Conservation (phyloP, 2,113 vertebrate species). For the Sinocyclocheilus grahami region DNA sequence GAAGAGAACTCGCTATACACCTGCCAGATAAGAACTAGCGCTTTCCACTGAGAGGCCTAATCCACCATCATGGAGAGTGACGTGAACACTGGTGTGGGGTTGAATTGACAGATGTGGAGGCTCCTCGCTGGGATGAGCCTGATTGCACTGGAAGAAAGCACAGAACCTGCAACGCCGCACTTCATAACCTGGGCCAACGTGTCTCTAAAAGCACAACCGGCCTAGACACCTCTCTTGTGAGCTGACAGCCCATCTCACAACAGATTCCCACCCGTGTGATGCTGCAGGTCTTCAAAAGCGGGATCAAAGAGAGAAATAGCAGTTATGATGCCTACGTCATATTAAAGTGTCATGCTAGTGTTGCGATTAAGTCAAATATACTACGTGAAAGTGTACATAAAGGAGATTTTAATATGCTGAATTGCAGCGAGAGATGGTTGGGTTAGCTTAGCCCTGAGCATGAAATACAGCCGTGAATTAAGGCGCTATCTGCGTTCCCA, state of each 20-base stretch:
- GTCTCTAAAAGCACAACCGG: conserved; percentile 23
- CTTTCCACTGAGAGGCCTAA: conserved; percentile 25
- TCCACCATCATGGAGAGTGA: conserved; percentile 39
- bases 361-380: conserved; percentile 1
- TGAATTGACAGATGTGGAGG: conserved; percentile 15
- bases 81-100: conserved; percentile 28
- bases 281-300: not conserved
- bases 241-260: conserved; percentile 25
- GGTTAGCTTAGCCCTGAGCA: not conserved
- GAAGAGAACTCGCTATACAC: conserved; percentile 21
- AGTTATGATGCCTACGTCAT: conserved; percentile 4
- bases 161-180: not conserved
- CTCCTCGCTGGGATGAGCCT: not conserved
- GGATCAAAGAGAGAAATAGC: not conserved
- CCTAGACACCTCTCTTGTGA: conserved; percentile 19
- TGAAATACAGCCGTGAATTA: conserved; percentile 30
- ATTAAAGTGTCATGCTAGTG: not conserved
- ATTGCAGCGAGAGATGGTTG: not conserved
- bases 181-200: conserved; percentile 22
- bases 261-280: not conserved
- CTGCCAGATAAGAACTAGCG: conserved; percentile 29
- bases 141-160: conserved; percentile 17
- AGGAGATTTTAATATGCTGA: not conserved
- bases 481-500: conserved; percentile 28
- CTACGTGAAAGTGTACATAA: not conserved